Evolutionary conservation across 2,888 invertebrate genomes (phyloP), one percentile per base, ranked within the genome.

Genomic region (Trypoxylon attenuatum): DNA sequence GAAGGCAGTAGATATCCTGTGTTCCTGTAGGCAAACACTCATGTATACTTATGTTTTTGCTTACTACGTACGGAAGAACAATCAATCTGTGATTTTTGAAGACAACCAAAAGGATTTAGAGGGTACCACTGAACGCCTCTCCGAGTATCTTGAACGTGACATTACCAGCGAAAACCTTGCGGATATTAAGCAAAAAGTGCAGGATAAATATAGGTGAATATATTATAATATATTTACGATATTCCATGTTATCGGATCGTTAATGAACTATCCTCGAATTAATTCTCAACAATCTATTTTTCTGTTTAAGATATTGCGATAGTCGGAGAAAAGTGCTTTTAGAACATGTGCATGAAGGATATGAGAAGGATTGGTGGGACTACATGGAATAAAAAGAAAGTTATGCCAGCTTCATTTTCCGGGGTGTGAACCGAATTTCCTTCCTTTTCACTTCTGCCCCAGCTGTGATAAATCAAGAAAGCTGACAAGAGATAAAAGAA

Each of bases 41-140:
- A 99, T 99, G 98, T 99, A 97, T 90, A 99, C 99, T 49, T 99
- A 99, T 88, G 98, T 98, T 78, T 99, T 99, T 91, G 99, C 99
- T 82, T 99, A 97, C 89, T 99, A 99, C 89, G 91, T 99, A 86
- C 92, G 93, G 88, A 97, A 97, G 90, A 99, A 97, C 90, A 99
- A 99, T 90, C 98, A 99, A 89, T 96, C 97, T 82, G 95, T 96
- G 88, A 98, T 99, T 87, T 99, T 99, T 88, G 98, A 99, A 91
- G 97, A 96, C 88, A 98, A 98, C 91, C 98, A 99, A 91, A 95
- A 94, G 84, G 98, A 99, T 90, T 90, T 99, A 82, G 99, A 99
- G 89, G 94, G 94, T 81, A 97, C 99, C 78, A 99, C 99, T 29
- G 99, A 99, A 89, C 96, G 94, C 78, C 91, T 99, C 76, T 98